Conservation (phyloP, 2,888 invertebrate genomes). For the Amblyjoppa proteus region DNA sequence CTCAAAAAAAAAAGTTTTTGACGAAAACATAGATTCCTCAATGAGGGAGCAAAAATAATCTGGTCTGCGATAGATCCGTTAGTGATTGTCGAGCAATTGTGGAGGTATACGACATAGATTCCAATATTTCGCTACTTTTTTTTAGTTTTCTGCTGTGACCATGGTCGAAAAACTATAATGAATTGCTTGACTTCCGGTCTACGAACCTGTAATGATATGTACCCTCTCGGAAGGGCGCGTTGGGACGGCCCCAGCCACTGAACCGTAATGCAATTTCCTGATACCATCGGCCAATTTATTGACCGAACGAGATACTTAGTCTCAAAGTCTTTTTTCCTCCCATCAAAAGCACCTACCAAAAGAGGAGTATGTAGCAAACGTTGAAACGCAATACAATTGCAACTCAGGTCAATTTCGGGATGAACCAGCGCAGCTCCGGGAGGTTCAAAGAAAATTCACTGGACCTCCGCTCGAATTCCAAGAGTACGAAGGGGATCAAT, state of each 20-base stretch:
- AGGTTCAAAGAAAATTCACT: background rate
- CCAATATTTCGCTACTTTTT: background rate
- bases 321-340: background rate
- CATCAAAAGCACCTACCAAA: background rate
- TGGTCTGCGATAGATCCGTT: too few species aligned
- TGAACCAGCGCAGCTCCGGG: background rate
- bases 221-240: background rate
- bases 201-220: background rate
- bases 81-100: background rate
- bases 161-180: constrained; percentile 19
- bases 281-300: constrained; percentile 1
- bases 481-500: background rate
- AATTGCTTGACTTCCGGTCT: constrained; percentile 9
- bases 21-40: too few species aligned
- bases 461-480: background rate
- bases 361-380: background rate
- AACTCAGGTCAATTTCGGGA: background rate
- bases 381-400: background rate
- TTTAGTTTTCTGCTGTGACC: background rate
- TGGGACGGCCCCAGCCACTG: background rate
- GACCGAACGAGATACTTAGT: background rate
- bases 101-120: background rate
- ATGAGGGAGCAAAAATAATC: too few species aligned
- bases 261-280: background rate
- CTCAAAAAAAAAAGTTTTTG: too few species aligned